phyloP scores from a whole-genome alignment of 2,888 invertebrate species.

The Platycheirus rosarum region DNA sequence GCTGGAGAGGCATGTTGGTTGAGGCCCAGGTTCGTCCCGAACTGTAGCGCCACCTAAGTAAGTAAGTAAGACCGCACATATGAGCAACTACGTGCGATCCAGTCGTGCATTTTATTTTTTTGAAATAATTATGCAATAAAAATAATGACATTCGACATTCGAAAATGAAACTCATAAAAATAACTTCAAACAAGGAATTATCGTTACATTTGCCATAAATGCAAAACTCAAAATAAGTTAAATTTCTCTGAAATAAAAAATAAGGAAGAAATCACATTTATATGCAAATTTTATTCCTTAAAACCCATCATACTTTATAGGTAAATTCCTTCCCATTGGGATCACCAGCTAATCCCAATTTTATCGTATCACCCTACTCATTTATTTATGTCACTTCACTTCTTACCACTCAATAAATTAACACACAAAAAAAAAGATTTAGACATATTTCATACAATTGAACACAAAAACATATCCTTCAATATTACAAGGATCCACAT shows the following conservation, averaged over 20 bases:
- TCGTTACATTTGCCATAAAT: too few relatives aligned
- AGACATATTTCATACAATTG: slow-evolving; percentile 26
- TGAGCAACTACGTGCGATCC: too few relatives aligned
- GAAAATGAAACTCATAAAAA: too few relatives aligned
- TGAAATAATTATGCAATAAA: too few relatives aligned
- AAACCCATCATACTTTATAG: slow-evolving; percentile 61
- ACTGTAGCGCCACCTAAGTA: too few relatives aligned
- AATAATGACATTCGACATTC: too few relatives aligned
- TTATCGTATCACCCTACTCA: slow-evolving; percentile 62
- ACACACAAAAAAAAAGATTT: slow-evolving; percentile 4
- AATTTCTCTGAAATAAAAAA: slow-evolving; percentile 11
- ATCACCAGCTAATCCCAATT: slow-evolving; percentile 57
- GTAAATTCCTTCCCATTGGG: neutral
- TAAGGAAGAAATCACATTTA: slow-evolving; percentile 42
- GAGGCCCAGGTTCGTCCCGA: too few relatives aligned
- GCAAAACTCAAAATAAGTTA: too few relatives aligned
- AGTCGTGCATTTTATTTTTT: too few relatives aligned
- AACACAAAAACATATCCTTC: slow-evolving; percentile 53
- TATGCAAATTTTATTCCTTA: slow-evolving; percentile 62
- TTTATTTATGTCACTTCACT: slow-evolving; percentile 73
- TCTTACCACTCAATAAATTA: slow-evolving; percentile 61
- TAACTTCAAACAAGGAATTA: too few relatives aligned
- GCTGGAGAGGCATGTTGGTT: too few relatives aligned
- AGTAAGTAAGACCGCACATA: too few relatives aligned
- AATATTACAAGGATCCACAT: slow-evolving; percentile 46